Base-by-base conservation (phyloP, 2,113 vertebrate genomes). In the Vidua macroura region DNA sequence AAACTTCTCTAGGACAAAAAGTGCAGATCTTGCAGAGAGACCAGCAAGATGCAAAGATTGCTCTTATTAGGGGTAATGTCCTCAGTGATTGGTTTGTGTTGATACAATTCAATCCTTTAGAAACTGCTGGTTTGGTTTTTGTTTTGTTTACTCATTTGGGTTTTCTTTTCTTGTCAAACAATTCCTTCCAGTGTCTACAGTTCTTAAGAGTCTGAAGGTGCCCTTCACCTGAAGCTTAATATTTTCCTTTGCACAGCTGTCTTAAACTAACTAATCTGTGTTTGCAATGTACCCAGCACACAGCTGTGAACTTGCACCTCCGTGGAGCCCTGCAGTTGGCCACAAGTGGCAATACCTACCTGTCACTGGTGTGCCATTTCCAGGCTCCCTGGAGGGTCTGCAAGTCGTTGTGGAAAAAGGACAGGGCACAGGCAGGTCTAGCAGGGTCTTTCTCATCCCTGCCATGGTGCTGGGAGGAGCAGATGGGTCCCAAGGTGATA, bases 121-220 rank as follows among this genome's bases (percentile, higher is more conserved):
- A 87, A 84, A 78, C 33, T 60, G 8, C 9, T 78, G 10, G 22
- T 12, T 9, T 30, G 33, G 0, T 41, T 39, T 59, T 23, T 20
- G n/a, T 25, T 27, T 14, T 56, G 15, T 37, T 24, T 19, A 1
- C 7, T 14, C 33, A 2, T n/a, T 62, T 62, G 2, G 1, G 5
- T 22, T 24, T 5, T 68, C 12, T 51, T 8, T 39, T 2, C 20
- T 11, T 81, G 39, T 81, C 17, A 62, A 69, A 43, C 56, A 70
- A 81, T 78, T 91, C 55, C 28, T 94, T 78, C 39, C 31, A 66
- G 22, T 17, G 12, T 74, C 1, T 0, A 69, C 41, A 41, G 37
- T 77, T 85, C 11, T 33, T 74, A 14, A 44, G 19, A 52, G 11
- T 69, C 24, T 67, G 21, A 82, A 82, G 74, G 68, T 63, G 7